Percentiles rank a stretch among this genome's conserved stretches.
Evolutionary conservation across 2,113 vertebrate genomes (phyloP).

Genomic region (Hydrochoerus hydrochaeris): DNA sequence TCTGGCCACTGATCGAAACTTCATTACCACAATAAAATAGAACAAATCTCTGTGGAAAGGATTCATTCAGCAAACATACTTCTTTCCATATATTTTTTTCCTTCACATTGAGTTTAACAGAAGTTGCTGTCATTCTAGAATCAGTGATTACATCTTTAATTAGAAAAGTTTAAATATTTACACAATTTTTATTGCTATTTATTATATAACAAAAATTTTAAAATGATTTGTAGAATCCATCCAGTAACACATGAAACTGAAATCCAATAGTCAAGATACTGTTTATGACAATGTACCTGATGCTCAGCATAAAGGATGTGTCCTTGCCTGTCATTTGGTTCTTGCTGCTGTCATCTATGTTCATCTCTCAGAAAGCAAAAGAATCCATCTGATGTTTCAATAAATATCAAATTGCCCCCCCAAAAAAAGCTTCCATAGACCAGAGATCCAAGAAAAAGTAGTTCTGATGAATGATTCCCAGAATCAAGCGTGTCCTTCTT

Average conservation of each 20-base stretch:
- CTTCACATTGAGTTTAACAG: slow-evolving; percentile 66
- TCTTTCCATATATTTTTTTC: slow-evolving; percentile 63
- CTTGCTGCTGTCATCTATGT: slow-evolving; percentile 64
- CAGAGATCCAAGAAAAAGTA: slow-evolving; percentile 65
- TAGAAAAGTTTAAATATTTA: slow-evolving; percentile 82
- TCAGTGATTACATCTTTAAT: slow-evolving; percentile 79
- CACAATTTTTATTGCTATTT: slow-evolving; percentile 87
- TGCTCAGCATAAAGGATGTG: slow-evolving; percentile 45
- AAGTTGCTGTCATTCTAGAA: slow-evolving; percentile 62
- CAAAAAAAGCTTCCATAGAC: slow-evolving; percentile 28
- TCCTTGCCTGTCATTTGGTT: slow-evolving; percentile 44
- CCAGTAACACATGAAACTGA: slow-evolving; percentile 66
- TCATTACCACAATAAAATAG: slow-evolving; percentile 68
- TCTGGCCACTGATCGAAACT: slow-evolving; percentile 75
- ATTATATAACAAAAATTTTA: slow-evolving; percentile 76
- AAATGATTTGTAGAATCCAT: slow-evolving; percentile 69
- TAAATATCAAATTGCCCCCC: slow-evolving; percentile 84
- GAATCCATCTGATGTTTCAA: slow-evolving; percentile 80
- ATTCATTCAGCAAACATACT: slow-evolving; percentile 57
- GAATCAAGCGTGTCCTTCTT: slow-evolving; percentile 70
- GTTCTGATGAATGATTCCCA: slow-evolving; percentile 67
- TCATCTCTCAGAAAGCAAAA: slow-evolving; percentile 69
- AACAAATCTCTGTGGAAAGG: slow-evolving; percentile 70
- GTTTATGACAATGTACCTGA: slow-evolving; percentile 65
- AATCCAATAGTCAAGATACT: slow-evolving; percentile 64